Base-by-base conservation (phyloP, 2,113 vertebrate genomes). In the Puntigrus tetrazona region DNA sequence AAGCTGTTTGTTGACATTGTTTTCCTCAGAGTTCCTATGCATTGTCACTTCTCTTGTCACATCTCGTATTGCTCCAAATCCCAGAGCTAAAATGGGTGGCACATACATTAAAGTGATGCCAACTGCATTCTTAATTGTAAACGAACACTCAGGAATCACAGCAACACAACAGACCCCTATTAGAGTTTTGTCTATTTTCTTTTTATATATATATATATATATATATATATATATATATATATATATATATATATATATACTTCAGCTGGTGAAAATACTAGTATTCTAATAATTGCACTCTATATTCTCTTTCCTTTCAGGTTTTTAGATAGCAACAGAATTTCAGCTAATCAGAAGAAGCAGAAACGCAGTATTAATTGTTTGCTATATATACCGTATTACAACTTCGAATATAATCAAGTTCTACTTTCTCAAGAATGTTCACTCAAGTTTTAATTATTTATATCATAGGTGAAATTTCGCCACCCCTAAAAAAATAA, bases 81-180 rank as follows among this genome's bases (percentile, higher is more conserved):
- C 76, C 73, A 36, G 65, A 50, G 25, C 72, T 83, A 77, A 74
- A 81, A 69, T 82, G 73, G 79, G 72, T 75, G 83, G 41, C n/a
- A 75, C 45, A 63, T 73, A 82, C 78, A 75, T 87, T 87, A 84
- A 85, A 65, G 52, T 73, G 69, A 67, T 82, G 81, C 84, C 88
- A 84, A 70, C 36, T 57, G 41, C 27, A 25, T 34, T 80, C 69
- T 76, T 87, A 86, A 89, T 87, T 88, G 45, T 84, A 59, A 74
- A 18, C 29, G 81, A 86, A 86, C 43, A 67, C 84, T 79, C 84
- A 75, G 27, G 61, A 77, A 83, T 43, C 76, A 86, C 61, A 86
- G 83, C 25, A 29, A 43, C 50, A 43, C 3, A 59, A 82, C 63
- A 52, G 55, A 86, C 67, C 52, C n/a, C n/a, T 34, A 84, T 78